Evolutionary conservation across 2,113 vertebrate genomes (phyloP).

Genomic region (Orycteropus afer): DNA sequence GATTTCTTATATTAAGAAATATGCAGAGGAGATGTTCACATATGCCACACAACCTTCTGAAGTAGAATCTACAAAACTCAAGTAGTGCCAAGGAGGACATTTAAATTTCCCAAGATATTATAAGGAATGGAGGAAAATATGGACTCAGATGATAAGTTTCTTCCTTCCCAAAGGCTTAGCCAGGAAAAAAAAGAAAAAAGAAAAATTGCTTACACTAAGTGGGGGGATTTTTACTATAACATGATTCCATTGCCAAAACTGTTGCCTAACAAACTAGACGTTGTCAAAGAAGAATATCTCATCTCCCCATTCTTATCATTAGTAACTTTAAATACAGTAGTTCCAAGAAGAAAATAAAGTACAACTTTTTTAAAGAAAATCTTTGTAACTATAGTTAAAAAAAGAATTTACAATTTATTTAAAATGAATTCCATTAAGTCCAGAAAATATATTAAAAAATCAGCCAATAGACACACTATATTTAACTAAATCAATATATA

Average conservation of each 20-base stretch:
- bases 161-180: background rate
- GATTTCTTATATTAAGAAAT: background rate
- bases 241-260: background rate
- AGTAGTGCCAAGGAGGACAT: background rate
- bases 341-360: background rate
- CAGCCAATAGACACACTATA: constrained; percentile 8
- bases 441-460: constrained; percentile 10
- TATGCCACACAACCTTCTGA: background rate
- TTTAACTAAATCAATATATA: background rate
- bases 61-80: background rate
- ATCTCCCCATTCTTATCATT: background rate
- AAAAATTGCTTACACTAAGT: background rate
- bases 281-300: background rate
- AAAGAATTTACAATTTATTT: background rate
- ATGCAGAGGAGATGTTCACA: background rate
- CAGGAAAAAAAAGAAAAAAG: background rate
- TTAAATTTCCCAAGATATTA: background rate
- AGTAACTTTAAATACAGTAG: constrained; percentile 11
- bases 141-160: background rate
- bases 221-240: background rate
- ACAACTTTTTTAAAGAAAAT: constrained; percentile 8
- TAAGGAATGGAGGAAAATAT: background rate
- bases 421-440: background rate
- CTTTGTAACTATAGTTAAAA: background rate
- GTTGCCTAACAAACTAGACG: background rate